Base-by-base conservation (phyloP, 2,888 invertebrate genomes). In the Orgyia antiqua region DNA sequence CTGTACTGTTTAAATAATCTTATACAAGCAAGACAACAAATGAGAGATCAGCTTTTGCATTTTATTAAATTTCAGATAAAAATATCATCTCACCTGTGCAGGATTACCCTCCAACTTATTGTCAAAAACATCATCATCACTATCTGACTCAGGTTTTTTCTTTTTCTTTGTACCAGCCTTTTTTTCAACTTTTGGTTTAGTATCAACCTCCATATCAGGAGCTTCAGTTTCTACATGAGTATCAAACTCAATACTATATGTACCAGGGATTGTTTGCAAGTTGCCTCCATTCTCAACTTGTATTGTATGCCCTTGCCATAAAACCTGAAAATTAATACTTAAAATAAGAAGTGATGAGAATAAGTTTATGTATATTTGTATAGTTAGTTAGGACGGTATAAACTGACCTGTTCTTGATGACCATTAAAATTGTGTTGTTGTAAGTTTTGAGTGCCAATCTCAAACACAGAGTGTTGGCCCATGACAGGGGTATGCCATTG, bases 81-180 rank as follows among this genome's bases (percentile, higher is more conserved):
- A n/a, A n/a, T n/a, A n/a, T n/a, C n/a, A 15, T 38, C 25, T 57
- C 54, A 87, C 87, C 82, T 87, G 87, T 13, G 78, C 68, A 10
- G 91, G 90, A 72, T 90, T 92, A 59, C 92, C 92, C 64, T 93
- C 93, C 36, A 93, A 64, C 66, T 90, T 90, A 33, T 91, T 92
- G 53, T 92, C 91, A 35, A 84, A 57, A 18, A 83, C 79, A n/a
- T 88, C 89, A 13, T 86, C 76, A 50, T 87, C 87, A 36, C 77
- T 84, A 28, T 82, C 60, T 3, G 70, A 65, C 41, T 87, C 67
- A 45, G 67, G 57, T 84, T 90, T 75, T 72, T 87, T 87, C 69
- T 87, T 88, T 52, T 86, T 88, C 40, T 87, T 78, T 10, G 65
- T 57, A 1, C 69, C 62, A 24, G 50, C 53, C 58, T 82, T 80